phyloP scores from a whole-genome alignment of 2,888 invertebrate genomes.

The Epinotia demarniana region DNA sequence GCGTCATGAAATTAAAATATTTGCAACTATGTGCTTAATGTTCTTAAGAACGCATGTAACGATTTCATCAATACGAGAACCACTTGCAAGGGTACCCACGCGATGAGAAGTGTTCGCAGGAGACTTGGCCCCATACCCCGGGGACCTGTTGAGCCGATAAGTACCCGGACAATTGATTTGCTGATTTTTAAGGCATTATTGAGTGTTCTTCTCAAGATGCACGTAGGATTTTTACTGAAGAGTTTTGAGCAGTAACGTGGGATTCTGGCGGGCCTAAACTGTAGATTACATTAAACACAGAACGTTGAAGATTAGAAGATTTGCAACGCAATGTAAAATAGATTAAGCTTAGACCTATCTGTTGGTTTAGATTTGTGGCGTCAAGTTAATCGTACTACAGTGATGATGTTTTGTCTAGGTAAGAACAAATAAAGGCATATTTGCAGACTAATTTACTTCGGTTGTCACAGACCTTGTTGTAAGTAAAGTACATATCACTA shows the following conservation, averaged over 20 bases:
- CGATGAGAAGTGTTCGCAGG: constrained; percentile 29
- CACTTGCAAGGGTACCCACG: constrained; percentile 27
- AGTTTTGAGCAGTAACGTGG: not conserved
- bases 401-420: not conserved
- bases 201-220: constrained; percentile 7
- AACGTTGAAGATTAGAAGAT: not conserved
- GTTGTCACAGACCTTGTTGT: not conserved
- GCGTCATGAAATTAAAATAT: constrained; percentile 35
- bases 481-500: not conserved
- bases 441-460: not conserved
- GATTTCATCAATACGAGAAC: constrained; percentile 19
- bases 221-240: constrained; percentile 3
- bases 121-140: constrained; percentile 8
- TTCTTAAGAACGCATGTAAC: constrained; percentile 30
- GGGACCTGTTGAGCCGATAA: constrained; percentile 22
- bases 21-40: constrained; percentile 22
- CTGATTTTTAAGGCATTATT: constrained; percentile 12
- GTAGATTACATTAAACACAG: not conserved
- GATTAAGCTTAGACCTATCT: not conserved
- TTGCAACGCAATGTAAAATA: not conserved
- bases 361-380: not conserved
- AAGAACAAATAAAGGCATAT: not conserved
- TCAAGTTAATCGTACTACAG: not conserved
- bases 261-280: not conserved
- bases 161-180: constrained; percentile 18